Evolutionary conservation across 2,888 invertebrate genomes (phyloP), one percentile per base, ranked within the genome.

Genomic region (Nomada flava): DNA sequence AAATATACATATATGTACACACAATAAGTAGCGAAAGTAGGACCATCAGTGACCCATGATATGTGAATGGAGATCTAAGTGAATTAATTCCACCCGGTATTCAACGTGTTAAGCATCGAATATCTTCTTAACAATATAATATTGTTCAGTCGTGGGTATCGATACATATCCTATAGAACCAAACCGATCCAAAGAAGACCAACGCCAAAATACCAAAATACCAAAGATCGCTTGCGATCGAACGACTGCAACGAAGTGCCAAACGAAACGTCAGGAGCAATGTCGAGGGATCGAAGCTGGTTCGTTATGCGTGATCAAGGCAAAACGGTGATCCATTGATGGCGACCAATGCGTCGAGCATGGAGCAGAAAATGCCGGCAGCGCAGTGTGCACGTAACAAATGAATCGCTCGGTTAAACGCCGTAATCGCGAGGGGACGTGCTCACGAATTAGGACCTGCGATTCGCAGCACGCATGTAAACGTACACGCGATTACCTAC

Each of bases 391-490:
- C 88, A 85, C 87, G 87, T 88, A 89, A 80, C 86, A 81, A 87
- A 88, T 83, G 89, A 89, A 87, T 89, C 86, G 88, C 88, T 88
- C 88, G 86, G 86, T 86, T 90, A 88, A 91, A 86, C 86, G 87
- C 83, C 76, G 86, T 91, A 90, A 91, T 91, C 89, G 90, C 88
- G 86, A 89, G 87, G 79, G 81, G 81, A 78, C 67, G 76, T 67
- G 70, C 77, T 78, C 84, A 80, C 85, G 88, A 91, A 87, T 89
- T 87, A 85, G 88, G 83, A 79, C 59, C 76, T 76, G 85, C 78
- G 86, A 84, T 80, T 78, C 83, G 65, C 81, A 75, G 59, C 67
- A 84, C 82, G 79, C 82, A 81, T 85, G 86, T 83, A 86, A 88
- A 88, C 87, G 76, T 79, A 76, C 81, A 64, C 82, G 67, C 85